phyloP scores from a whole-genome alignment of 2,113 vertebrate species.

The Ptilorrhoa leucosticta region DNA sequence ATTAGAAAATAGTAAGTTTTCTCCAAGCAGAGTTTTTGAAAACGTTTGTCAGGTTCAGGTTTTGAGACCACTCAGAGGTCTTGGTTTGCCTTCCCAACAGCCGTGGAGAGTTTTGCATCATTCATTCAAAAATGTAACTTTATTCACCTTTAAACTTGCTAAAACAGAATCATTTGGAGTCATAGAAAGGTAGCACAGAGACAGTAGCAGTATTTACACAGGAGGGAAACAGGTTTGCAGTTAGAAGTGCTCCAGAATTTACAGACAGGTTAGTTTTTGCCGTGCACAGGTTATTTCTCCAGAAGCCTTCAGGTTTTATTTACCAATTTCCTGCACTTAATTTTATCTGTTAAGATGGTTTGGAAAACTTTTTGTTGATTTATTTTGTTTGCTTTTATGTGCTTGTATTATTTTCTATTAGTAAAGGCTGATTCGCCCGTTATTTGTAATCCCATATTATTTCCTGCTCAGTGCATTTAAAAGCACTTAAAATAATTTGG shows the following conservation, averaged over 20 bases:
- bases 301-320: neutral
- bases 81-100: neutral
- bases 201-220: neutral
- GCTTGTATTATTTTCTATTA: neutral
- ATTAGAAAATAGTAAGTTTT: neutral
- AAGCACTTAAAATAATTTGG: conserved; percentile 37
- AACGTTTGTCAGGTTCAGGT: neutral
- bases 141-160: neutral
- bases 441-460: conserved; percentile 17
- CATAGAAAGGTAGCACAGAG: neutral
- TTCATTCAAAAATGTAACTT: neutral
- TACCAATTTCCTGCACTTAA: neutral
- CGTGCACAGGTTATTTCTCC: neutral
- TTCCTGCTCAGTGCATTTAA: neutral
- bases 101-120: neutral
- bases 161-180: neutral
- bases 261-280: neutral
- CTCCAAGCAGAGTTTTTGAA: neutral
- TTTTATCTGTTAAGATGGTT: neutral
- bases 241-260: neutral
- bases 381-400: neutral
- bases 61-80: neutral
- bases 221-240: neutral
- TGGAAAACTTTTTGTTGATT: neutral
- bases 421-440: neutral